Evolutionary conservation across 2,888 invertebrate genomes (phyloP), one percentile per base, ranked within the genome.

Genomic region (Epicampocera succincta): DNA sequence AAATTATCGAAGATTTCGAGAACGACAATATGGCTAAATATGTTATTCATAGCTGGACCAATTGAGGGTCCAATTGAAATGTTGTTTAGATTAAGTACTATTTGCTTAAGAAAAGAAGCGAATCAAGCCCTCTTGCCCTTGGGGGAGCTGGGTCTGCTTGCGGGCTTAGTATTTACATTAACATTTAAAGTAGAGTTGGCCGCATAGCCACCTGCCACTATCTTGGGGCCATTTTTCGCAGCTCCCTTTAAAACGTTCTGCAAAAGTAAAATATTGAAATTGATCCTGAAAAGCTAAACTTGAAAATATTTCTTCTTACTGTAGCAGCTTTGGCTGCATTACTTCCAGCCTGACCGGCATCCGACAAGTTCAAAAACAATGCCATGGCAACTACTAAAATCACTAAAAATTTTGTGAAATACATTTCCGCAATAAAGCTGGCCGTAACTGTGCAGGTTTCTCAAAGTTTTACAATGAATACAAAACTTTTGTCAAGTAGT

Each of bases 391-490:
- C 0, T 1, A 50, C 19, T n/a, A 77, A 42, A 42, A 71, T 15
- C 1, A 71, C 19, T 6, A 71, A n/a, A 19, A 65, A 29, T 71
- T 71, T 77, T 19, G 40, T 50, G 12, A 56, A 71, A 77, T 77
- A 65, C 77, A 77, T 77, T 69, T 17, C 15, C 15, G 4, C n/a
- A 65, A 50, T 50, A 50, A 19, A 21, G 21, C 21, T 2, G 50
- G 13, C 33, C 1, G 33, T 9, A 6, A 11, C n/a, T 56, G 19
- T 6, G 19, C 9, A 2, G 13, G 19, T 11, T 19, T 19, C 19
- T 13, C 0, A 4, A 12, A 17, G 13, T 5, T 25, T 21, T 40
- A 0, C 52, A 8, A 1, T 17, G 3, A 13, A n/a, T 19, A 19
- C 0, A 48, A 33, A 4, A 33, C 1, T 17, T 8, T 0, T 9